phyloP scores from a whole-genome alignment of 2,113 vertebrate genomes.

The Grammomys dolichurus region DNA sequence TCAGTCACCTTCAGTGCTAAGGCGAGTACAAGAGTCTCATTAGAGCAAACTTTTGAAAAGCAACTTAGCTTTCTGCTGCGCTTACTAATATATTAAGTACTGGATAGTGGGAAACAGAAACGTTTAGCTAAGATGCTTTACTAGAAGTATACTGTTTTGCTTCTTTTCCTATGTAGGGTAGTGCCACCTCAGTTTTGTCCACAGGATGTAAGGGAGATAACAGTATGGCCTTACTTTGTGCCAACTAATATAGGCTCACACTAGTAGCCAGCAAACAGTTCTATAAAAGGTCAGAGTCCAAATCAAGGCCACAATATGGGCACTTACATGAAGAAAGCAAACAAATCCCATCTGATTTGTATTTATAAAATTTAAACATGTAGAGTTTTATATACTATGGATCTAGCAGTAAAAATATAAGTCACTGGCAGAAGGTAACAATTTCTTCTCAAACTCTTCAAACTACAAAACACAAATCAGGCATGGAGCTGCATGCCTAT shows the following conservation, averaged over 20 bases:
- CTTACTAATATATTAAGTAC: not conserved
- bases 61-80: conserved; percentile 41
- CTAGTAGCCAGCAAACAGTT: not conserved
- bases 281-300: not conserved
- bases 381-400: not conserved
- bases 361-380: not conserved
- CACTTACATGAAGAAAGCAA: not conserved
- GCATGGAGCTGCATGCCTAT: not conserved
- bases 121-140: conserved; percentile 12
- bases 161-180: not conserved
- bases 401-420: not conserved
- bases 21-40: not conserved
- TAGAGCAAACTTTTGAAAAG: not conserved
- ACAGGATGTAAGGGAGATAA: not conserved
- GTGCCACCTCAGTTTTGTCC: not conserved
- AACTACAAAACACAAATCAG: not conserved
- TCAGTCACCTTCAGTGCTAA: not conserved
- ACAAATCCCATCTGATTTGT: not conserved
- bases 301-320: not conserved
- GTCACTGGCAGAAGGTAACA: not conserved
- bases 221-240: not conserved
- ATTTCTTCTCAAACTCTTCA: not conserved
- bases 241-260: not conserved
- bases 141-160: not conserved
- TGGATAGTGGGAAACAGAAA: not conserved